Base-by-base conservation (phyloP, 2,113 vertebrate genomes). In the Manacus vitellinus region DNA sequence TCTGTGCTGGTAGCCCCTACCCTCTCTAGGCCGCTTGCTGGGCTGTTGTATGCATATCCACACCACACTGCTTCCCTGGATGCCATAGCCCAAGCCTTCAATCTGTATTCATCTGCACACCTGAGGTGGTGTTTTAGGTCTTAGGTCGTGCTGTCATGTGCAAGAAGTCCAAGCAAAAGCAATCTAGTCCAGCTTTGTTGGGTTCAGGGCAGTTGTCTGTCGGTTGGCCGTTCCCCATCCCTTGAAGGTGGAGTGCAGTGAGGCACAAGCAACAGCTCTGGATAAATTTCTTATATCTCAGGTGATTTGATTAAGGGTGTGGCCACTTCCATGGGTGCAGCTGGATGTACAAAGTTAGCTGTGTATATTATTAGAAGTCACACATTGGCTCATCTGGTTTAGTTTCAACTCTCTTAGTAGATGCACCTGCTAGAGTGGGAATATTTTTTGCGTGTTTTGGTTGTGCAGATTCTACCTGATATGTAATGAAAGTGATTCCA, bases 11-110 rank as follows among this genome's bases (percentile, higher is more conserved):
- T 43, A 47, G n/a, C 63, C 41, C n/a, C 31, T 20, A 8, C 17
- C 19, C 23, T 27, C 16, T 35, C 41, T 55, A 82, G 39, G 12
- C 37, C 4, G 1, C 44, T 68, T 21, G 17, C 16, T 17, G 12
- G 44, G 19, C 8, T 83, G 37, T 58, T 0, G 0, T 54, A 30
- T 15, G 9, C 8, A 2, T 18, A 55, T 23, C 11, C 3, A 4
- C 17, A 18, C 25, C 35, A 8, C 28, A 4, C 49, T 47, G 27
- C 20, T 74, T 92, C 49, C 44, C 31, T 82, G 54, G 22, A 14
- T 83, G 51, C 37, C 1, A 0, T 47, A 61, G 62, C 21, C 52
- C 8, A 30, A 67, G 62, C 30, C 59, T 39, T 47, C 22, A 16
- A 0, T 66, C 31, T 62, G 4, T 39, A 2, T 56, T 21, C 12